Base-by-base conservation (phyloP, 2,888 invertebrate genomes). In the Ecdyonurus torrentis region DNA sequence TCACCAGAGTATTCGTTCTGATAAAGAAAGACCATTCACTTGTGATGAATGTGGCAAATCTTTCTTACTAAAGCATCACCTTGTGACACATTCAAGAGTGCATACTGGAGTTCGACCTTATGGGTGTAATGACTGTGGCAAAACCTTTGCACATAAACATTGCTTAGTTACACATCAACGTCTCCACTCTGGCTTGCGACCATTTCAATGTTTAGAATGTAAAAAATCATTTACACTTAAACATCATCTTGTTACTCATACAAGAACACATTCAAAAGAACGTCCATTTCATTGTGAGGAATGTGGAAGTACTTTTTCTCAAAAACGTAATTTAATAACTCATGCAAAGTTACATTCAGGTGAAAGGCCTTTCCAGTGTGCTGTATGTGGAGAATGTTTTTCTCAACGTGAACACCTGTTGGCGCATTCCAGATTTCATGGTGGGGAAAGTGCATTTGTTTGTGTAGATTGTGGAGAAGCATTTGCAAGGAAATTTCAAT, bases 381-480 rank as follows among this genome's bases (percentile, higher is more conserved):
- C 80, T 76, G 77, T 93, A 66, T 98, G 97, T 72, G 88, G 87
- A 2, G 97, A 97, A 76, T 91, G 93, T 65, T 94, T 93, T 76
- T 89, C 91, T 15, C 85, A 92, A 67, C 85, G 91, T 72, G 92
- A 93, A 74, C 92, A 93, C 72, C 82, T 93, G 60, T 89, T 91
- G 69, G 92, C 91, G 79, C 92, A 93, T 77, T 83, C 89, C 65
- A 79, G 93, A 66, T 93, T 93, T 76, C 94, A 95, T 76, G 94
- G 93, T n/a, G 96, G 96, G 5, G 84, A 95, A 70, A 91, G 93
- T 71, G 96, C 97, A 15, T 97, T 95, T 77, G 88, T 88, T 68
- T 97, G 97, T 75, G 84, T 86, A 62, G 91, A 91, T 72, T 97
- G 97, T 72, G 89, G 89, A 23, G 86, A 85, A 62, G 87, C 89